Evolutionary conservation across 1,140 invertebrate genomes (phyloP), one percentile per base, ranked within the genome.

Genomic region (Drosophila lowei): DNA sequence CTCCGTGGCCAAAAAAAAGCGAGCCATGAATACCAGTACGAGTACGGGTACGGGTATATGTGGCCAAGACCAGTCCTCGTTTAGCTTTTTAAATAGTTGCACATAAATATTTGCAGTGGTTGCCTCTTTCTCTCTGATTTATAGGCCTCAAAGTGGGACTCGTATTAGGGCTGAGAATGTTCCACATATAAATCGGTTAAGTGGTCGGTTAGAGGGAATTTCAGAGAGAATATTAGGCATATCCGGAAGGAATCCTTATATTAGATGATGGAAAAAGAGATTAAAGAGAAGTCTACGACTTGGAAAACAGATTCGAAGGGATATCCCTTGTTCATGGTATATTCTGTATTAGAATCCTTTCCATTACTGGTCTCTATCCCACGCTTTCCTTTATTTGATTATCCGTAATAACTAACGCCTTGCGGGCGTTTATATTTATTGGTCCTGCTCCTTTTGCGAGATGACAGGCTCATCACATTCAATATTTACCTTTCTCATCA

Each of bases 401-500:
- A 63, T 54, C 43, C 52, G 68, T 83, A 72, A 71, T 76, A 64
- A 76, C 56, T 70, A 86, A 74, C 52, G 74, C 83, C 81, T 70
- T 58, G 58, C 71, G 77, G 81, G 71, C 61, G 72, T 85, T 71
- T 41, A 47, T 62, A 60, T 79, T 76, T 68, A 84, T 86, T 80
- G 68, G 58, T 60, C 54, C 81, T 57, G 59, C 15, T 73, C 38
- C 38, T 28, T 11, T 11, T 34, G 30, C 56, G 49, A 63, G 68
- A 63, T 72, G 70, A 72, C 68, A 63, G 66, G 44, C 50, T 54
- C 66, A n/a, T 85, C 81, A 62, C 38, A 23, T 53, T 81, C 83
- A 85, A 86, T 88, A 83, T 88, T 88, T 88, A 76, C 75, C 72
- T 88, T 88, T 88, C 83, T 88, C 83, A 88, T 88, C 79, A 88